phyloP scores from a whole-genome alignment of 2,797 vertebrate species.

The Anisognathus igniventris region DNA sequence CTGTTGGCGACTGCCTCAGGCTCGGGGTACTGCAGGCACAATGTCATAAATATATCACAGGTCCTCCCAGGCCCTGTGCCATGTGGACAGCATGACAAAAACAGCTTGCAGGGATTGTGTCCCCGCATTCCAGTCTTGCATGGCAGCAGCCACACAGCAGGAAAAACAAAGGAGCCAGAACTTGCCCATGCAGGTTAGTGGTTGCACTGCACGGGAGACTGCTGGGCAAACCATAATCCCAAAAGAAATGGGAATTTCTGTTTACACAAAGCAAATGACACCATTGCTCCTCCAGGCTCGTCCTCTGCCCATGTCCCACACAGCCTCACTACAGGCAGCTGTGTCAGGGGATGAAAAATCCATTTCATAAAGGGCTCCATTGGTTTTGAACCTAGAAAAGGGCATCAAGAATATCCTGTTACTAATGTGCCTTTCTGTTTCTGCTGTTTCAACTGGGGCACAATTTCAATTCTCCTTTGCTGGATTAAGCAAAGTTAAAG shows the following conservation, averaged over 20 bases:
- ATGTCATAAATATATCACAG: background rate
- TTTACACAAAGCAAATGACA: background rate
- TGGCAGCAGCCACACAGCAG: background rate
- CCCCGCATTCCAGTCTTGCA: background rate
- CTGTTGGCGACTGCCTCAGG: background rate
- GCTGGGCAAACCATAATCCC: background rate
- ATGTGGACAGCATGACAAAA: background rate
- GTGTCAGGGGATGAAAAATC: background rate
- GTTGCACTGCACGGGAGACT: background rate
- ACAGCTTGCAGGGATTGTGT: background rate
- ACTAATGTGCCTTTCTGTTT: background rate
- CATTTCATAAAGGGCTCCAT: background rate
- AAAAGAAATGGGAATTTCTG: background rate
- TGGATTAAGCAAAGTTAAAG: background rate
- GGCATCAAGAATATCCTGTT: background rate
- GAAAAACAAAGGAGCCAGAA: background rate
- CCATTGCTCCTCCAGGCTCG: fast-evolving
- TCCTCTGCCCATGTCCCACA: background rate
- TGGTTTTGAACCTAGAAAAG: background rate
- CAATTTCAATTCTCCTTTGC: background rate
- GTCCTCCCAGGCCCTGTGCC: background rate
- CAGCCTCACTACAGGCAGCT: background rate
- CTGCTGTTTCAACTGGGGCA: background rate
- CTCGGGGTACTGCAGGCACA: background rate
- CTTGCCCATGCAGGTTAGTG: background rate